These are phyloP conservation scores for Onchidella celtica DNA, from an alignment of 2,888 invertebrate species.

Conservation along the genomic window DNA sequence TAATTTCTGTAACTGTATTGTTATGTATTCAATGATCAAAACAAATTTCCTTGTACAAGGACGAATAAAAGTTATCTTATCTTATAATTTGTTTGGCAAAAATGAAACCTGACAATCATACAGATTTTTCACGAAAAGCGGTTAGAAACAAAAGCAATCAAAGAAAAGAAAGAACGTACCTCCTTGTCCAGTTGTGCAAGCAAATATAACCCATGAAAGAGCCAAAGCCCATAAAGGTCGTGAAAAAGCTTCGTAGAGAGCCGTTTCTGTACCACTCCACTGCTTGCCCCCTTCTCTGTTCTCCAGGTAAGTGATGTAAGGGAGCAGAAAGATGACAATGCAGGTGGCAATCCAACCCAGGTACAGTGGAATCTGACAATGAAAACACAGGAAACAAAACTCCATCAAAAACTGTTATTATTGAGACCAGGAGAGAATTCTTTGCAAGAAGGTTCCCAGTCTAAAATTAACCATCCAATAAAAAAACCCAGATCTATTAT, in stretches of 20 bases:
- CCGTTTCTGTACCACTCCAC: slow-evolving; percentile 58
- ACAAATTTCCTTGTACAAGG: no score
- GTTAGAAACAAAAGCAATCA: background rate
- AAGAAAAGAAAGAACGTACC: slow-evolving; percentile 61
- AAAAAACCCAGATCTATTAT: no score
- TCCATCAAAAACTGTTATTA: no score
- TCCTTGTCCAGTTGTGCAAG: slow-evolving; percentile 81
- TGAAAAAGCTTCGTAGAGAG: slow-evolving; percentile 79
- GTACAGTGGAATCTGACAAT: slow-evolving; percentile 55
- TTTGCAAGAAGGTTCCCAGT: no score
- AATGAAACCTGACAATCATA: no score
- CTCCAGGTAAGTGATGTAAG: slow-evolving; percentile 71
- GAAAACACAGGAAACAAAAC: background rate
- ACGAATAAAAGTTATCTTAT: no score
- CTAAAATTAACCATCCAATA: no score
- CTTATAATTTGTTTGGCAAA: no score
- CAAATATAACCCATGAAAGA: slow-evolving; percentile 82
- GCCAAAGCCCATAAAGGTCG: slow-evolving; percentile 81
- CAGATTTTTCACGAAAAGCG: no score
- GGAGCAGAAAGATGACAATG: slow-evolving; percentile 56
- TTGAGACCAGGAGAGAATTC: no score
- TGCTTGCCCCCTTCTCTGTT: slow-evolving; percentile 58
- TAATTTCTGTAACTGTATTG: no score
- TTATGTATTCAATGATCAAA: no score
- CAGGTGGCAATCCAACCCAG: slow-evolving; percentile 70